These are phyloP conservation scores for Aphaenogaster floridana DNA, from an alignment of 1,140 invertebrate species.

Conservation along the genomic window DNA sequence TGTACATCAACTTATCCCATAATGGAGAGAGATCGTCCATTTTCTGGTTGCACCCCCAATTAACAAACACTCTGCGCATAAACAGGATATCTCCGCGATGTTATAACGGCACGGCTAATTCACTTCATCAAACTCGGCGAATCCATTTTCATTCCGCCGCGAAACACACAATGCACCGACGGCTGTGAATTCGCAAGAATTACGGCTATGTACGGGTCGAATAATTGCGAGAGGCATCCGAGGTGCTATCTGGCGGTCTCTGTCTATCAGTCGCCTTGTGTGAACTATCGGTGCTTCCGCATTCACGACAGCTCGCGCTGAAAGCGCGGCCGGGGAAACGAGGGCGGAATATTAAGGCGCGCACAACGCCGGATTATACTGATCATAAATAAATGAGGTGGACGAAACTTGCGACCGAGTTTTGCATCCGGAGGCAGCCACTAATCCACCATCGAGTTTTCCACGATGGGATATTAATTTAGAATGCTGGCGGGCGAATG, in stretches of 20 bases:
- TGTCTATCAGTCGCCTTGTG: constrained; percentile 31
- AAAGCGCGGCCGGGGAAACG: constrained; percentile 43
- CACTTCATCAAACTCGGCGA: constrained; percentile 48
- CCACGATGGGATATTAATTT: constrained; percentile 65
- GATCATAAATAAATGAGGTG: constrained; percentile 63
- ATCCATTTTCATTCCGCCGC: constrained; percentile 46
- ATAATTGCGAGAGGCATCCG: constrained; percentile 39
- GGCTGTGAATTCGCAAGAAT: constrained; percentile 51
- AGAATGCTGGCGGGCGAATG: constrained; percentile 13
- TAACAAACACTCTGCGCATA: constrained; percentile 29
- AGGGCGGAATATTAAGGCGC: constrained; percentile 61
- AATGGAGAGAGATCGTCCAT: not conserved
- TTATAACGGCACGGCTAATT: constrained; percentile 39
- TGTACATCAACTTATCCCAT: constrained; percentile 31
- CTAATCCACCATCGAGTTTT: constrained; percentile 64
- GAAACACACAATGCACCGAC: constrained; percentile 23
- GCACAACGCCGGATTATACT: constrained; percentile 54
- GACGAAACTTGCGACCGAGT: constrained; percentile 63
- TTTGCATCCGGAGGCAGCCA: constrained; percentile 62
- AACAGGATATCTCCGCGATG: constrained; percentile 33
- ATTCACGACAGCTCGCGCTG: constrained; percentile 46
- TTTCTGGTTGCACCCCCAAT: constrained; percentile 29
- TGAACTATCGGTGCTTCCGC: constrained; percentile 37
- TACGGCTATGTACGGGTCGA: constrained; percentile 7
- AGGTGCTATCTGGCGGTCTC: not conserved